phyloP scores from a whole-genome alignment of 2,888 invertebrate genomes.

The Caenorhabditis uteleia region DNA sequence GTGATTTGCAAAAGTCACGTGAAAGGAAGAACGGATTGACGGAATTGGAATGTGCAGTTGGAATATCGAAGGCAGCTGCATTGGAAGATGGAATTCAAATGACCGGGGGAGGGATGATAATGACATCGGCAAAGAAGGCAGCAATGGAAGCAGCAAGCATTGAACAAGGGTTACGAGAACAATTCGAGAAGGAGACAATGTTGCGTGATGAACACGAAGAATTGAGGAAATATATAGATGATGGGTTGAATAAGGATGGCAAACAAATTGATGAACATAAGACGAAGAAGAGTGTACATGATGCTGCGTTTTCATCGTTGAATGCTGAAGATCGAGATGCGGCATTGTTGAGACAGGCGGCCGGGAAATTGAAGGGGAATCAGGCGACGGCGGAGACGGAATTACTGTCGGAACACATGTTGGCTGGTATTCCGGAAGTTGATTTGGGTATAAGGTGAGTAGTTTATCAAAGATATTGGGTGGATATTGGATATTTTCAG shows the following conservation, averaged over 20 bases:
- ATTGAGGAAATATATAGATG: conserved; percentile 61
- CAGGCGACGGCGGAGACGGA: conserved; percentile 92
- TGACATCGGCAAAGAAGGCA: conserved; percentile 58
- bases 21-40: conserved; percentile 62
- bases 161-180: conserved; percentile 65
- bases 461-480: neutral
- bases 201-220: conserved; percentile 67
- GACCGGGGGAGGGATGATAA: conserved; percentile 58
- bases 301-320: conserved; percentile 20
- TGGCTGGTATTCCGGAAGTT: conserved; percentile 98
- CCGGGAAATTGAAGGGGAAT: conserved; percentile 28
- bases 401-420: conserved; percentile 99
- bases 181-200: conserved; percentile 67
- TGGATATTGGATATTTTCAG: conserved; percentile 71
- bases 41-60: conserved; percentile 67
- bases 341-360: conserved; percentile 25
- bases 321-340: conserved; percentile 28
- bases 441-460: conserved; percentile 93
- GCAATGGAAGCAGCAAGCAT: conserved; percentile 62
- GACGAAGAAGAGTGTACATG: neutral
- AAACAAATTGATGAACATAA: conserved; percentile 1
- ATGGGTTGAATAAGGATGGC: conserved; percentile 24
- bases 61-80: conserved; percentile 55
- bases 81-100: conserved; percentile 48
- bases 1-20: conserved; percentile 62